Base-by-base conservation (phyloP, 2,888 invertebrate species). In the Callyntrura guangdongensis region DNA sequence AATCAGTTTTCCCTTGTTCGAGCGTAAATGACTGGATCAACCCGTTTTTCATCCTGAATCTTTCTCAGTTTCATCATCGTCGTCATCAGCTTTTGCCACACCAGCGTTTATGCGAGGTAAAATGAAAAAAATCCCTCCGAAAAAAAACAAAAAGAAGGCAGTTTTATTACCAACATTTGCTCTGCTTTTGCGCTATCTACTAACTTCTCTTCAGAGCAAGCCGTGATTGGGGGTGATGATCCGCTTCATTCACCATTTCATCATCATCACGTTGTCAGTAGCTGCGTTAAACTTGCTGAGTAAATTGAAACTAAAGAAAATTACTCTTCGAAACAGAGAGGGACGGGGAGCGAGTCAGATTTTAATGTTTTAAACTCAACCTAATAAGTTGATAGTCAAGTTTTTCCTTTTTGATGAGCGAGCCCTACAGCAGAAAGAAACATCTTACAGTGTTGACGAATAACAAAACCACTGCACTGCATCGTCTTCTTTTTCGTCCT, bases 21-120 rank as follows among this genome's bases (percentile, higher is more conserved):
- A 87, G 87, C 79, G 87, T 87, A 69, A 87, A 87, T 87, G 87
- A 87, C 87, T 87, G 87, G 87, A 87, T 87, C 79, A 87, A 87
- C 87, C 87, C 87, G 87, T 87, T 87, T 81, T 61, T 72, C 56
- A 49, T 84, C 72, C 56, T 53, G 22, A 56, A 3, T 36, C 36
- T 36, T 36, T 36, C 36, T 6, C 36, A 36, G 36, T 36, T 36
- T 36, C 22, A 20, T 69, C 36, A 69, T 77, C 77, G 12, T 74
- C 47, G 9, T 47, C 47, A 8, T 45, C 74, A 20, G 5, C n/a
- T n/a, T 36, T n/a, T 22, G 47, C 20, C 74, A 74, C 49, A 20
- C 74, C 74, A 74, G 6, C 1, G 36, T 36, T 36, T 36, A 36
- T 36, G 36, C 36, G 36, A 36, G 36, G 36, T 36, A 36, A 36